Evolutionary conservation across 2,797 vertebrate genomes (phyloP), one percentile per base, ranked within the genome.

Genomic region (Natrix natrix): DNA sequence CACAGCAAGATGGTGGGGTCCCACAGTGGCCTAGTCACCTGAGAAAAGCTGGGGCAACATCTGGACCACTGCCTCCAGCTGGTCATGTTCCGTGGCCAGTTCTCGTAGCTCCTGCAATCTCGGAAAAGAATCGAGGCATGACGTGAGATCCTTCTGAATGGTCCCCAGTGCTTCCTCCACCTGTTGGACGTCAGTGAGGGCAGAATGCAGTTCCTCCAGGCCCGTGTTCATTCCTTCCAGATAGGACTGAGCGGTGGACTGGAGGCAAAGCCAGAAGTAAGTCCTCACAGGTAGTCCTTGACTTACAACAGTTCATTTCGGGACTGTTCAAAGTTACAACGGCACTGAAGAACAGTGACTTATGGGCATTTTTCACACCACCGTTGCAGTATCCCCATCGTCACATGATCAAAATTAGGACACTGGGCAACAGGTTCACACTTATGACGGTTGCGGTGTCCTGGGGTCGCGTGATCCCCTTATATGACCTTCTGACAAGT

Each of bases 171-270:
- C 97, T 22, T 97, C 97, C 0, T 97, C 98, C 86, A 98, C 97
- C 0, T 97, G 98, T 92, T 94, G 97, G 83, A 98, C 96, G 10
- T 98, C 98, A 7, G 95, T 96, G 43, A 97, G 94, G 0, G 99
- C 99, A 17, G 95, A 97, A 8, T 96, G 97, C 86, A 99, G 98
- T 96, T 99, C 99, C 96, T 98, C 97, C 95, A 99, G 97, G 48
- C 99, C 99, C n/a, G 97, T 97, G 87, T 98, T 98, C 8, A 99
- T 98, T 0, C 98, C 99, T 95, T 99, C 99, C 97, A 99, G 97
- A 97, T 99, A 99, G 0, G 99, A 99, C 97, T 99, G 99, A 26
- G 99, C 97, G 90, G 99, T 98, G 0, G 99, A 99, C 99, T 99
- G 94, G 57, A 90, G 92, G 96, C 78, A 56, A 90, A 96, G 88